Evolutionary conservation across 2,888 invertebrate genomes (phyloP), one percentile per base, ranked within the genome.

Genomic region (Lasioglossum lativentre): DNA sequence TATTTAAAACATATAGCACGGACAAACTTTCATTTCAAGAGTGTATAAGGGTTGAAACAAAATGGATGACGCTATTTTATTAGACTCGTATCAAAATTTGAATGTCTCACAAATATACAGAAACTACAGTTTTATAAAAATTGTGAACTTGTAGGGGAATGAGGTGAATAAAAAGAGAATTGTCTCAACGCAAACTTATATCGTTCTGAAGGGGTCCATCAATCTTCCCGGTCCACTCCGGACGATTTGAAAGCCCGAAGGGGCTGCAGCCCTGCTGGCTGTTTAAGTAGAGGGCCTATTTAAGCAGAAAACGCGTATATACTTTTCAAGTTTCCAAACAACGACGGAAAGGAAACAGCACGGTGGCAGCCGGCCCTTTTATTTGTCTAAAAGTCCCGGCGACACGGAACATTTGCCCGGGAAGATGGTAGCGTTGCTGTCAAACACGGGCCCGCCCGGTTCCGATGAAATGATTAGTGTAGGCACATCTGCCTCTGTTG

Each of bases 391-490:
- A 77, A 92, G 89, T 78, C 88, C 83, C 85, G 75, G 74, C 89
- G 92, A 93, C 91, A 89, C 81, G 90, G 86, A 92, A 92, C 93
- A 93, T 94, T 94, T 92, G 92, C 91, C 87, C 86, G 76, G 83
- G 86, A 89, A 92, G 92, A 89, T 85, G 87, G 83, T 70, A 80
- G 83, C 74, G 80, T 89, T 88, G 89, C 84, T 87, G 87, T 87
- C 86, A 89, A 90, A 88, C 90, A 86, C 76, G 83, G 80, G 8
- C n/a, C 72, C 16, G 45, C 45, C 45, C 34, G 52, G 74, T 80
- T 72, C 84, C 68, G 86, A 87, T 79, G 86, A 79, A 75, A 86
- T 82, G 86, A 87, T 87, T 86, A 86, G 75, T 84, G 75, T 12
- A 47, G 77, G 72, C 84, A 86, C 87, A 87, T 87, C 87, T 87